phyloP scores from a whole-genome alignment of 2,888 invertebrate species.

The Sarcophaga rosellei region DNA sequence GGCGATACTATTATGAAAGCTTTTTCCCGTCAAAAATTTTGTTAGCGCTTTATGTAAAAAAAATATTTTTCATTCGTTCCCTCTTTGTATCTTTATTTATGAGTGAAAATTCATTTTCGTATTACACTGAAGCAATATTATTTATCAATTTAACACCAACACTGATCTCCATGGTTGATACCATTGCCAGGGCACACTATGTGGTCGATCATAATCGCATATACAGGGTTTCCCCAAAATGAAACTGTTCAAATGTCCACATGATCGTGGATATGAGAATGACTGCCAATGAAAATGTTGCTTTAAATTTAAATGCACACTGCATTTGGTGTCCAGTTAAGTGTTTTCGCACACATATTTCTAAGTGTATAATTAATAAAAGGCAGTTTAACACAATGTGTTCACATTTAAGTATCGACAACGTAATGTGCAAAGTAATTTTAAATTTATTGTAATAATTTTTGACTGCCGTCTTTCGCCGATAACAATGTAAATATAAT shows the following conservation, averaged over 20 bases:
- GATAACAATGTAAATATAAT: neutral
- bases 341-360: constrained; percentile 55
- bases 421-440: constrained; percentile 53
- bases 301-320: neutral
- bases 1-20: neutral
- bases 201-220: constrained; percentile 44
- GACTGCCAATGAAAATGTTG: neutral
- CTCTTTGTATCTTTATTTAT: neutral
- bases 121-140: constrained; percentile 50
- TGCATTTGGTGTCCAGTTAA: constrained; percentile 2
- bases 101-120: constrained; percentile 10
- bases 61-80: neutral
- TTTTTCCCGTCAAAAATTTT: too few relatives aligned
- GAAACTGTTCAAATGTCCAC: neutral
- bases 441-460: neutral
- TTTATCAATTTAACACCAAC: constrained; percentile 70
- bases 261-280: neutral
- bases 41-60: neutral
- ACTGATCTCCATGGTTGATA: constrained; percentile 58
- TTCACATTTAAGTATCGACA: constrained; percentile 29
- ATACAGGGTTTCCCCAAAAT: constrained; percentile 43
- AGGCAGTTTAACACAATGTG: constrained; percentile 49
- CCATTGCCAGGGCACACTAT: constrained; percentile 47
- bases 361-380: constrained; percentile 58
- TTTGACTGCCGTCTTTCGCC: neutral